Evolutionary conservation across 2,113 vertebrate species (phyloP).

Genomic region (Myanophis thanlyinensis): DNA sequence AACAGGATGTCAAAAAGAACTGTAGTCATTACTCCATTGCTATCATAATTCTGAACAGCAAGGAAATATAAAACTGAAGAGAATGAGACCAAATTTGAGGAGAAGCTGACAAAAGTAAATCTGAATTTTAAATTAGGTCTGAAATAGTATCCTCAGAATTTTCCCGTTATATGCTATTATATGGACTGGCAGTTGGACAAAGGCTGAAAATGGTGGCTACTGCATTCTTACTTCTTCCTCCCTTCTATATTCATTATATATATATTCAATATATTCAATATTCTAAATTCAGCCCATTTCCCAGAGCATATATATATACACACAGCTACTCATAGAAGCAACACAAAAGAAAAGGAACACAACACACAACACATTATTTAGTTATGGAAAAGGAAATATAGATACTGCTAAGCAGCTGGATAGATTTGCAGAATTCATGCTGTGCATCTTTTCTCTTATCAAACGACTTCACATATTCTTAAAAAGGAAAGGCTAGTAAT

Average conservation of each 20-base stretch:
- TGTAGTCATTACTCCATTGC: neutral
- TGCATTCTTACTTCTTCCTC: neutral
- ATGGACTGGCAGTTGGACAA: neutral
- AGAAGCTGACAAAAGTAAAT: neutral
- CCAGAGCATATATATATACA: neutral
- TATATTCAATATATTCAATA: too few species aligned
- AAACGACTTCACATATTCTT: neutral
- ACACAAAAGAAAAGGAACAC: neutral
- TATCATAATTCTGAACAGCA: neutral
- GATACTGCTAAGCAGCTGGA: neutral
- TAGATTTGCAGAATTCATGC: neutral
- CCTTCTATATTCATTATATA: neutral
- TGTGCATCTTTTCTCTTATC: neutral
- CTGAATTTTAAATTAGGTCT: neutral
- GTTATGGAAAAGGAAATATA: neutral
- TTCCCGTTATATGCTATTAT: neutral
- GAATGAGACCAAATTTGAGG: neutral
- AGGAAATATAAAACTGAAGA: neutral
- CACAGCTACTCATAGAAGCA: neutral
- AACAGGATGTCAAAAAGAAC: neutral
- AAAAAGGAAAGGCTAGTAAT: neutral
- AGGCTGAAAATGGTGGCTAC: neutral
- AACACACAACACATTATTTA: neutral
- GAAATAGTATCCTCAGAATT: neutral
- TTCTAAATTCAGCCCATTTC: neutral